A percentile compares a stretch with the other conserved stretches of the same genome.
Conservation (phyloP, 2,113 vertebrate species). For the Scortum barcoo region DNA sequence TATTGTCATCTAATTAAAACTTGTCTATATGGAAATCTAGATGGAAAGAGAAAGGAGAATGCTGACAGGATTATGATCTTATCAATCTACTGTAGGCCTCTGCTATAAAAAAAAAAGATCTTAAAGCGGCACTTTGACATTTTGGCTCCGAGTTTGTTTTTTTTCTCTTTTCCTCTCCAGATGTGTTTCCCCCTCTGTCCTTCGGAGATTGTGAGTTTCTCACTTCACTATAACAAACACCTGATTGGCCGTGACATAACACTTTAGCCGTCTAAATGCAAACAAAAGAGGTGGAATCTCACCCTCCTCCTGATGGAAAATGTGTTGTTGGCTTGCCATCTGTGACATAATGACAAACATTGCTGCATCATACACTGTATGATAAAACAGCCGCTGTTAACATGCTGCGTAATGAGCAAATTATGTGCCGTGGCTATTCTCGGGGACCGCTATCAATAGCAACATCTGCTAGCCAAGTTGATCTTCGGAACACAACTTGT, state of each 20-base stretch:
- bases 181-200: not conserved
- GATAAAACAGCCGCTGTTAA: conserved; percentile 53
- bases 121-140: conserved; percentile 41
- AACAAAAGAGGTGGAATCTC: conserved; percentile 23
- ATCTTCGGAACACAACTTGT: conserved; percentile 89
- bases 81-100: conserved; percentile 6
- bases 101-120: conserved; percentile 2
- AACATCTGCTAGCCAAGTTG: conserved; percentile 71
- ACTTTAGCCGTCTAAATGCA: not conserved
- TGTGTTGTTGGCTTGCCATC: conserved; percentile 4
- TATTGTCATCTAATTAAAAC: conserved; percentile 54
- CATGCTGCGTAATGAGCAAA: conserved; percentile 61
- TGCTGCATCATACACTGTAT: conserved; percentile 4
- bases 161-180: not conserved
- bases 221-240: not conserved
- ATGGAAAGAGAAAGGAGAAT: conserved; percentile 34
- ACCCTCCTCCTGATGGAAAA: not conserved
- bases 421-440: conserved; percentile 63
- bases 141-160: not conserved
- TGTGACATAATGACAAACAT: conserved; percentile 37
- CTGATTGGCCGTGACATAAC: not conserved
- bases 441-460: conserved; percentile 63
- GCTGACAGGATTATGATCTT: conserved; percentile 50
- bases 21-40: conserved; percentile 37
- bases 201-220: not conserved